These are phyloP conservation scores for Gadopsis marmoratus DNA, from an alignment of 2,797 vertebrate genomes.

Conservation along the genomic window DNA sequence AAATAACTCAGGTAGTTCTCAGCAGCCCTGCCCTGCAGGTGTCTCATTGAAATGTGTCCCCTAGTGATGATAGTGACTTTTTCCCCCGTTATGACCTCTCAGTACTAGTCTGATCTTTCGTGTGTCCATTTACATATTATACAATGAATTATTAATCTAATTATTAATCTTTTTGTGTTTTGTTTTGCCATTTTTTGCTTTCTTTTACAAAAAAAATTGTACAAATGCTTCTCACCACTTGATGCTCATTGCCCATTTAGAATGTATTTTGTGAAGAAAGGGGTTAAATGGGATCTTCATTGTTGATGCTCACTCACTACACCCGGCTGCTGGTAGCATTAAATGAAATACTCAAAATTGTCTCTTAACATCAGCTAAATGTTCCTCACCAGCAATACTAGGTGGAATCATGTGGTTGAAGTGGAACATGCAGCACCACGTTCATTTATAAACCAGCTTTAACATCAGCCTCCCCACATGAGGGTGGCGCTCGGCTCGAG, in stretches of 20 bases:
- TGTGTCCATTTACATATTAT: conserved; percentile 75
- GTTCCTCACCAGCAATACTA: conserved; percentile 37
- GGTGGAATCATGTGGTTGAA: conserved; percentile 27
- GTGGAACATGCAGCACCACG: conserved; percentile 15
- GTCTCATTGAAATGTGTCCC: conserved; percentile 89
- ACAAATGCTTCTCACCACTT: conserved; percentile 73
- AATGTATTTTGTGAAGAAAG: conserved; percentile 87
- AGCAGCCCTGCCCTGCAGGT: conserved; percentile 85
- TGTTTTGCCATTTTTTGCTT: conserved; percentile 34
- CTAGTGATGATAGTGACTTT: conserved; percentile 84
- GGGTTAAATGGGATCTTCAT: conserved; percentile 63
- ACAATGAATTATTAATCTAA: conserved; percentile 77
- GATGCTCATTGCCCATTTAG: conserved; percentile 79
- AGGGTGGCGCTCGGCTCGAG: not conserved
- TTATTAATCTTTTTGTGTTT: conserved; percentile 34
- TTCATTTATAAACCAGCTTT: conserved; percentile 21
- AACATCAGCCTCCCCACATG: not conserved
- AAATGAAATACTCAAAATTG: not conserved
- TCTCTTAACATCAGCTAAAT: not conserved
- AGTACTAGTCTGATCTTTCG: conserved; percentile 76
- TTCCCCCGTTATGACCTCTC: conserved; percentile 80
- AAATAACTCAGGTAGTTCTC: conserved; percentile 91
- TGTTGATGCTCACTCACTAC: conserved; percentile 56
- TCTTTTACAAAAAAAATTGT: conserved; percentile 66
- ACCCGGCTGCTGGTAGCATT: conserved; percentile 46